Evolutionary conservation across 1,140 invertebrate genomes (phyloP).

Genomic region (Drosophila subpulchrella): DNA sequence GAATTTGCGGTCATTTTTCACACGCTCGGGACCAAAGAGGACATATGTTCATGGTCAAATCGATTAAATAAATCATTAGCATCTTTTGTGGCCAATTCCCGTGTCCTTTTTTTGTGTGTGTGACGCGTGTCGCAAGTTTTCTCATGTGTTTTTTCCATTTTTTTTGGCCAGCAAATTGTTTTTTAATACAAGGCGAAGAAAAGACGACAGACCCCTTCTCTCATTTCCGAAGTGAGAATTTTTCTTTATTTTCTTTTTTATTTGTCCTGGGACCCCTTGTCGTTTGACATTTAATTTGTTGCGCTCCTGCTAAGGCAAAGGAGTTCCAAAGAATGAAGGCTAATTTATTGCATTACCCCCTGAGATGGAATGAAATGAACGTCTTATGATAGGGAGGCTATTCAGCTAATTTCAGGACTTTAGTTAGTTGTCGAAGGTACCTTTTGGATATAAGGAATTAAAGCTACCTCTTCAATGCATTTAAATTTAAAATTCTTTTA

Average conservation of each 20-base stretch:
- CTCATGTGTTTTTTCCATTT: conserved; percentile 61
- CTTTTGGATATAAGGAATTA: too few species aligned
- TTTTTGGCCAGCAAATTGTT: conserved; percentile 63
- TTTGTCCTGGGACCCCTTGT: conserved; percentile 21
- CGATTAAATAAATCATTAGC: conserved; percentile 85
- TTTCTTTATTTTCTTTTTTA: conserved; percentile 32
- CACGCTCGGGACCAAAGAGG: conserved; percentile 48
- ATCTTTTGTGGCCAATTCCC: conserved; percentile 84
- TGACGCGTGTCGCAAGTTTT: conserved; percentile 63
- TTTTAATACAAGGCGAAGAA: conserved; percentile 71
- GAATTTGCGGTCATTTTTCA: conserved; percentile 70
- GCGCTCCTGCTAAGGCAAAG: conserved; percentile 44
- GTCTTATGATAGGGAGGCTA: too few species aligned
- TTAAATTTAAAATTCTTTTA: too few species aligned
- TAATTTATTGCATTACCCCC: conserved; percentile 53
- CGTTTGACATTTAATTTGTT: conserved; percentile 80
- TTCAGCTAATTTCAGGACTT: not conserved
- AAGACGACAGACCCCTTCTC: conserved; percentile 4
- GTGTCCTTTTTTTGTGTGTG: conserved; percentile 49
- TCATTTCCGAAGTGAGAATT: conserved; percentile 49
- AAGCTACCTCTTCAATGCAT: too few species aligned
- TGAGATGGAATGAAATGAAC: not conserved
- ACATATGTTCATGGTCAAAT: conserved; percentile 84
- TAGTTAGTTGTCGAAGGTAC: not conserved
- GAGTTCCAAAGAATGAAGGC: conserved; percentile 28